Base-by-base conservation (phyloP, 2,797 vertebrate species). In the Antrozous pallidus region DNA sequence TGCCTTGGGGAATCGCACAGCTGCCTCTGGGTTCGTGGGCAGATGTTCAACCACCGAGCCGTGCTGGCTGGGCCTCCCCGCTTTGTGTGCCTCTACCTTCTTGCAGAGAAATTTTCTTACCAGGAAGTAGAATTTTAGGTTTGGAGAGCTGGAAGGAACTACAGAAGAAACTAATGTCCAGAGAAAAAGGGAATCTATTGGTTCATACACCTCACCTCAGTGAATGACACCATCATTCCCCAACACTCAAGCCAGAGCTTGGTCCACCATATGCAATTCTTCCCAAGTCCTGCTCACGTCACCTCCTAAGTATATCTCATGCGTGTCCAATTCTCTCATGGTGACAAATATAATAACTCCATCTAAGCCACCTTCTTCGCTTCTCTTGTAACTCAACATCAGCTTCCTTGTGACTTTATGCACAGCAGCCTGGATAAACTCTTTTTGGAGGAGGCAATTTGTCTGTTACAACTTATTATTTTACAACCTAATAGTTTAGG, bases 391-490 rank as follows among this genome's bases (percentile, higher is more conserved):
- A 11, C 12, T 58, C 47, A 33, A 24, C 8, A 5, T 13, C 38
- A 31, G 36, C 16, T 42, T 75, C 38, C 51, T 47, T 42, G 14
- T 1, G 79, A 40, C 26, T 90, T 92, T 31, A 56, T 70, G 80
- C 61, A 86, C 12, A 33, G 42, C 28, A 58, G n/a, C 54, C 38
- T 28, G 4, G 26, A 45, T 75, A 54, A 45, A 38, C 58, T 63
- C 13, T 63, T 61, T 49, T 42, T 42, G 10, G 11, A 24, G 14
- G 16, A 13, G 17, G 26, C 0, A 73, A 51, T 3, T 12, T 14
- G 6, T 16, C 6, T 0, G 5, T 0, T 3, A 22, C 5, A n/a
- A 31, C 3, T 1, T 1, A 3, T 20, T n/a, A 49, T 8, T 65
- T 33, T n/a, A 33, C 63, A 33, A 67, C 63, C n/a, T 33, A 67